Evolutionary conservation across 1,140 invertebrate species (phyloP).

Genomic region (Stegodyphus dumicola): DNA sequence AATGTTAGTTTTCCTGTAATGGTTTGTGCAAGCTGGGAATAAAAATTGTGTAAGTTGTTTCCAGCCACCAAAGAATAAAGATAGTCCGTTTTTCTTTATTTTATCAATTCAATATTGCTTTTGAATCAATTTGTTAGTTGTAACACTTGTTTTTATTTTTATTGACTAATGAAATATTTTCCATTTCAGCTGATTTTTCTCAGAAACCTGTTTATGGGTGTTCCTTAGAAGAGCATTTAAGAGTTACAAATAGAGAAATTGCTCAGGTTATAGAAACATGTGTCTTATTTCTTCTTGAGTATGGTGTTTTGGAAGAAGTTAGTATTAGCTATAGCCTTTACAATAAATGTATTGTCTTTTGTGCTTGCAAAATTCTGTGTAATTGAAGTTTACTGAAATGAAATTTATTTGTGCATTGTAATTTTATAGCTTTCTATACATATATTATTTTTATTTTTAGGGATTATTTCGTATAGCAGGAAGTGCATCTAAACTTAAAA

Average conservation of each 20-base stretch:
- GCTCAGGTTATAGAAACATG: conserved; percentile 91
- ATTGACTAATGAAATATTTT: neutral
- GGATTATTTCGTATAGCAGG: conserved; percentile 93
- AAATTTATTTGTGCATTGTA: neutral
- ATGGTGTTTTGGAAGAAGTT: conserved; percentile 85
- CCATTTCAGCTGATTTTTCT: conserved; percentile 76
- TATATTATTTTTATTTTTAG: conserved; percentile 41
- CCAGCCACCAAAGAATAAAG: no score
- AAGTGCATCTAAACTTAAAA: conserved; percentile 86
- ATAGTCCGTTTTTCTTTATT: no score
- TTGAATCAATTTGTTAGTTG: neutral
- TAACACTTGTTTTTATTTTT: neutral
- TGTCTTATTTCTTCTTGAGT: conserved; percentile 82
- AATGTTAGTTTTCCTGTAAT: no score
- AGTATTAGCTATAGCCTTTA: neutral
- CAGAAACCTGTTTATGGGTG: conserved; percentile 88
- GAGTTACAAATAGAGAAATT: conserved; percentile 80
- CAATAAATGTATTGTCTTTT: neutral
- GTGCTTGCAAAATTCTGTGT: neutral
- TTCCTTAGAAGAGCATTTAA: conserved; percentile 85
- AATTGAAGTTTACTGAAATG: neutral
- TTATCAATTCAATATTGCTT: no score
- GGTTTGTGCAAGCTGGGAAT: no score
- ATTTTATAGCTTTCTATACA: neutral
- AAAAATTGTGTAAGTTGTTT: no score